Conservation (phyloP, 2,797 vertebrate genomes). For the Helicolenus hilgendorfi region DNA sequence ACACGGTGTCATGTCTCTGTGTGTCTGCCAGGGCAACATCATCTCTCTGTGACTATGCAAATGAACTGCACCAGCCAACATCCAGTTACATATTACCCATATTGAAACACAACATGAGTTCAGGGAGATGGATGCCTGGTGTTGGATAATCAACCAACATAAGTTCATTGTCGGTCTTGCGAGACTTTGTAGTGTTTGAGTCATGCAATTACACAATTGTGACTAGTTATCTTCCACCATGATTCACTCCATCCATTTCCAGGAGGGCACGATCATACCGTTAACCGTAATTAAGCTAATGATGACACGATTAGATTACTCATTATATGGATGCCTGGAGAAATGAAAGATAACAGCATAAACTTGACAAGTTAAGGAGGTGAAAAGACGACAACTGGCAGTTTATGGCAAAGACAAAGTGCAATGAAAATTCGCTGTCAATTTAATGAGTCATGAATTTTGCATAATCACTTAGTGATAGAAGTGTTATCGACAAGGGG, state of each 20-base stretch:
- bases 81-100: neutral
- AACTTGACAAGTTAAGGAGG: constrained; percentile 44
- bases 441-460: constrained; percentile 65
- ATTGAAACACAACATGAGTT: neutral
- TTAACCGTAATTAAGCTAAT: constrained; percentile 53
- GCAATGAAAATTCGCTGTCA: constrained; percentile 40
- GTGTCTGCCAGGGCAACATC: neutral
- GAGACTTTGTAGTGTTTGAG: neutral
- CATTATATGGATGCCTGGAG: constrained; percentile 39
- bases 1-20: neutral
- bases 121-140: neutral
- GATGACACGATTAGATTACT: constrained; percentile 50
- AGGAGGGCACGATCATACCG: constrained; percentile 26
- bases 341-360: constrained; percentile 36
- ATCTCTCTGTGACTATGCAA: neutral
- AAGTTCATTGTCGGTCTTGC: constrained; percentile 4
- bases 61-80: neutral
- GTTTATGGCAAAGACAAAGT: constrained; percentile 59
- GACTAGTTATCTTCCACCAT: constrained; percentile 23
- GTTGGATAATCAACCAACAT: constrained; percentile 7
- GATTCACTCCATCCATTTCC: constrained; percentile 29
- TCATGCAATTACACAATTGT: constrained; percentile 12
- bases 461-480: constrained; percentile 52
- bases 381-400: constrained; percentile 31
- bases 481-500: constrained; percentile 49